A percentile compares a stretch with the other conserved stretches of the same genome.
Evolutionary conservation across 2,113 vertebrate genomes (phyloP).

Genomic region (Ascaphus truei): DNA sequence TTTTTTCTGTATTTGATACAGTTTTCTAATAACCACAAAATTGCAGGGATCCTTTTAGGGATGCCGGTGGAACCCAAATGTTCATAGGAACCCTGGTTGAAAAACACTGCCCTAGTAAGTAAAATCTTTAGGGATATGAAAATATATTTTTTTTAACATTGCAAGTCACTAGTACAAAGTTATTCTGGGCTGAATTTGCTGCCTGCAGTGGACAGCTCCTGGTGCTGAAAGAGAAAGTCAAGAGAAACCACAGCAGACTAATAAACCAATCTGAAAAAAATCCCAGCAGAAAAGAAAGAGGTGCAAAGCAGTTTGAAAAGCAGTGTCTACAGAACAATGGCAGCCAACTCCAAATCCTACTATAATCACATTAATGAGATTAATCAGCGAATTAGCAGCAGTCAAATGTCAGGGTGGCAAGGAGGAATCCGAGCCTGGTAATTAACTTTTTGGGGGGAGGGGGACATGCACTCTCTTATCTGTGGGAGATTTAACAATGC

Average conservation of each 20-base stretch:
- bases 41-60: too few species aligned
- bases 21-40: too few species aligned
- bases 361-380: conserved; percentile 86
- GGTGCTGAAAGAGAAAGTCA: conserved; percentile 68
- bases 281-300: conserved; percentile 48
- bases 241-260: conserved; percentile 42
- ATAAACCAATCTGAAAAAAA: conserved; percentile 45
- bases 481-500: neutral
- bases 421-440: conserved; percentile 67
- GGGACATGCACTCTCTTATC: neutral
- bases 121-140: conserved; percentile 39
- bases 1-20: too few species aligned
- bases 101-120: too few species aligned
- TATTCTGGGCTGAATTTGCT: conserved; percentile 42
- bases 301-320: conserved; percentile 52
- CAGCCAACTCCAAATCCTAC: conserved; percentile 71
- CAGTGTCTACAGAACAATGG: conserved; percentile 69
- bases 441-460: conserved; percentile 65
- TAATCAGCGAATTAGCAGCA: conserved; percentile 84
- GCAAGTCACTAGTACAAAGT: conserved; percentile 40
- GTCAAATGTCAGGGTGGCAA: conserved; percentile 77
- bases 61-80: too few species aligned
- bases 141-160: conserved; percentile 42
- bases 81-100: too few species aligned
- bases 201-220: conserved; percentile 70